Evolutionary conservation across 2,888 invertebrate species (phyloP), one percentile per base, ranked within the genome.

Genomic region (Steinernema carpocapsae): DNA sequence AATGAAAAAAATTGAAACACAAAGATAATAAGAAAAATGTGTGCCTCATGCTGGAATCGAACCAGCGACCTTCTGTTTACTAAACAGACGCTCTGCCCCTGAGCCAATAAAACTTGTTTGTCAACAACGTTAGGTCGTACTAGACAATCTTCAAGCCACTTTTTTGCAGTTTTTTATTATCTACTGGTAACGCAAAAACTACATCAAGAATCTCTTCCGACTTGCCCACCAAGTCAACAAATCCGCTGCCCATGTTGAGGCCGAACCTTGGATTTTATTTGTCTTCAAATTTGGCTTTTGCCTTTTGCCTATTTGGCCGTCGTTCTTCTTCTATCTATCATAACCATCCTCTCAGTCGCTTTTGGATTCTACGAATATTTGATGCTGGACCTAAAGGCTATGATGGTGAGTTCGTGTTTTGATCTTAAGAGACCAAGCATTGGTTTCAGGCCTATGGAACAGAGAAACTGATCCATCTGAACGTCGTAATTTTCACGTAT

Each of bases 1-100:
- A 19, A 2, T 10, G 4, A 37, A 37, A 37, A 37, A 37, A 37
- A 6, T 10, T 37, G 10, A 37, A 37, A 37, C 10, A 6, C 10
- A 10, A 37, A 10, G 37, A 37, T 6, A 3, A 3, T 3, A 37
- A 37, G 10, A 52, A 52, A 52, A 52, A 52, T 52, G 22, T 56
- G 48, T 78, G 78, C 78, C 78, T 77, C 76, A 83, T 80, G 80
- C 79, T 80, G 82, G 83, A 82, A 83, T 83, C 80, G 83, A 83
- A 83, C 83, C 82, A 79, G 80, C 77, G 80, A 80, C 80, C 80
- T 80, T 80, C 80, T 80, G 80, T 80, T 80, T 80, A 80, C 80
- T 82, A 80, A 81, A 80, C 80, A 80, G 80, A 81, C 80, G 80
- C 81, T 80, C 80, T 80, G 77, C 79, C 79, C 73, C 79, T 79